Percentiles rank a stretch among this genome's conserved stretches.
Conservation (phyloP, 2,113 vertebrate genomes). For the Nettapus auritus region DNA sequence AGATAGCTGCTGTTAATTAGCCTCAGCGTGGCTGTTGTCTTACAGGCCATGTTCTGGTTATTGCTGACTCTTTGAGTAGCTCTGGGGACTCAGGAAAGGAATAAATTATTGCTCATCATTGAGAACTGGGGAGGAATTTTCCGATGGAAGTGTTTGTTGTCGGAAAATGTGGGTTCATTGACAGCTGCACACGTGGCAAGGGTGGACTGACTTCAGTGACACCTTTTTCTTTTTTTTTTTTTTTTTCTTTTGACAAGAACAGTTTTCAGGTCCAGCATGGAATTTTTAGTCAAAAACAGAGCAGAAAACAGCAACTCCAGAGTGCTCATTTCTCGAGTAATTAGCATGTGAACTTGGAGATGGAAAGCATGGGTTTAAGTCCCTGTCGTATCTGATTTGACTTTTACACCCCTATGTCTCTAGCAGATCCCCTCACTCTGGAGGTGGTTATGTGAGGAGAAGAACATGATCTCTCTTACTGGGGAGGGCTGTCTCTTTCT, state of each 20-base stretch:
- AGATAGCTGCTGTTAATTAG: rapidly evolving
- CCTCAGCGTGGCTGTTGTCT: background rate
- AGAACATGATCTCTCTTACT: background rate
- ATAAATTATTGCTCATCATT: slow-evolving; percentile 28
- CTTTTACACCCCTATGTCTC: background rate
- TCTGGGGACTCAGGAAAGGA: background rate
- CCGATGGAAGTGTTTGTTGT: slow-evolving; percentile 48
- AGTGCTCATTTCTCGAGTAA: background rate
- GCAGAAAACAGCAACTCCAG: background rate
- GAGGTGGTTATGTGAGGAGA: background rate
- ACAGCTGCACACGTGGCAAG: slow-evolving; percentile 54
- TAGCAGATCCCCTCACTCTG: background rate
- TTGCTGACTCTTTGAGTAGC: slow-evolving; percentile 15
- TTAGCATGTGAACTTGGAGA: background rate
- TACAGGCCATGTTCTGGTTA: background rate
- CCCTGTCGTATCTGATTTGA: background rate
- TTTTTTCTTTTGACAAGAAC: slow-evolving; percentile 17
- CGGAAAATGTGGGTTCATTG: slow-evolving; percentile 51
- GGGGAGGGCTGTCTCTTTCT: background rate
- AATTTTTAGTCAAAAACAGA: slow-evolving; percentile 44
- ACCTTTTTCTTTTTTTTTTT: background rate
- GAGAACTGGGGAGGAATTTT: slow-evolving; percentile 52
- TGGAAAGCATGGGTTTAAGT: background rate
- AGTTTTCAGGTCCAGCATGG: slow-evolving; percentile 11
- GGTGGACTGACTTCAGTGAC: slow-evolving; percentile 41